Evolutionary conservation across 2,113 vertebrate genomes (phyloP), one percentile per base, ranked within the genome.

Genomic region (Halcyon malimbica): DNA sequence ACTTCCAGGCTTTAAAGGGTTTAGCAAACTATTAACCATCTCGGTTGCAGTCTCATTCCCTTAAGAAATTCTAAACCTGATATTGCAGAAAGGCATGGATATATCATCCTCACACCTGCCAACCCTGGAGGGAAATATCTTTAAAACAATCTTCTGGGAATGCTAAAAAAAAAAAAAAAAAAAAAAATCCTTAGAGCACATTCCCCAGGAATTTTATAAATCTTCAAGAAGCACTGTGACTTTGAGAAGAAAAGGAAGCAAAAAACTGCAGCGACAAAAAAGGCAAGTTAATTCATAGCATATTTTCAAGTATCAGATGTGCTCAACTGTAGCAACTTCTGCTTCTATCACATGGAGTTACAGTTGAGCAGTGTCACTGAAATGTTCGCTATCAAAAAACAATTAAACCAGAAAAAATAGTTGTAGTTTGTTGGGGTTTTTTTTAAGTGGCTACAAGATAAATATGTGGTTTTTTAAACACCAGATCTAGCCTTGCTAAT

Each of bases 51-150:
- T 35, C 74, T 87, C 76, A 56, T 65, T 95, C 93, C 82, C 93
- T 86, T 64, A 86, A 93, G 88, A 97, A 93, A 95, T 91, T 87
- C 86, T 93, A 96, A 95, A 97, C 95, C 90, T 82, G 92, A 90
- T 95, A 94, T 85, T 94, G 78, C 88, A 97, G 96, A 96, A 96
- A 94, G 89, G 85, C 92, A 93, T 94, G 90, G 92, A 83, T 93
- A 95, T 93, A 93, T 96, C 87, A 92, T 92, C 92, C 94, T 96
- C 81, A 94, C 94, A 97, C 96, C 96, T 97, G 96, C 95, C 93
- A 95, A 96, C 87, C 95, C 96, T 97, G 89, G 60, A 94, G 96
- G 94, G 92, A 96, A 97, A 97, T 96, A 95, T 90, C 95, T 96
- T 93, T 87, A 78, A 93, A 95, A 90, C 82, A 96, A 95, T 96